Conservation (phyloP, 2,888 invertebrate genomes). For the Synanthedon andrenaeformis region DNA sequence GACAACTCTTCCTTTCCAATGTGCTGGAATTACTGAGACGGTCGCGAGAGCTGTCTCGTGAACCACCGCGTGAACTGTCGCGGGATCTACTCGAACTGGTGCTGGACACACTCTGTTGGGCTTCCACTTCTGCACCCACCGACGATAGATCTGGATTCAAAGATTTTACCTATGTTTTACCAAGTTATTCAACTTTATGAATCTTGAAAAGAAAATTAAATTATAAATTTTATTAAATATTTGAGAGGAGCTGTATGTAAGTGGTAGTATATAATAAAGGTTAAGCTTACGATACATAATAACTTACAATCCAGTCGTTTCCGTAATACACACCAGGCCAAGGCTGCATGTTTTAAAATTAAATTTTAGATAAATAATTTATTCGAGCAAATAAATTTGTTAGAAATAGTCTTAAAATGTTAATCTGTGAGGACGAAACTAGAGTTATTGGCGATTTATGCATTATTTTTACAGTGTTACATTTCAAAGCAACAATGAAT, state of each 20-base stretch:
- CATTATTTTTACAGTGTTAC: too few species aligned
- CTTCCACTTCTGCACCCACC: conserved; percentile 77
- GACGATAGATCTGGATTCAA: conserved; percentile 77
- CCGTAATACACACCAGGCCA: conserved; percentile 94
- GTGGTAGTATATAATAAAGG: too few species aligned
- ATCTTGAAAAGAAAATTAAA: conserved; percentile 4
- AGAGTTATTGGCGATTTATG: too few species aligned
- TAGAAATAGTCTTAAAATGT: too few species aligned
- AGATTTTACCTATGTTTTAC: background rate
- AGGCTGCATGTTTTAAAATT: conserved; percentile 72
- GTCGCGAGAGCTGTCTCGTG: conserved; percentile 60
- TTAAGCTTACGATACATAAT: background rate
- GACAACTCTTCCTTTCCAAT: conserved; percentile 48
- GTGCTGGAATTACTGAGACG: conserved; percentile 59
- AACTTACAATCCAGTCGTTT: conserved; percentile 92
- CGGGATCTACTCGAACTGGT: conserved; percentile 39
- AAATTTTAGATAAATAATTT: too few species aligned
- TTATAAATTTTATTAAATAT: too few species aligned
- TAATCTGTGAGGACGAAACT: too few species aligned
- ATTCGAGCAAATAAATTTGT: too few species aligned
- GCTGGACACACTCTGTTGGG: conserved; percentile 43
- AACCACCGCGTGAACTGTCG: conserved; percentile 59
- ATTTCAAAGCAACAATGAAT: too few species aligned
- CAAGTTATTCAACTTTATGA: background rate
- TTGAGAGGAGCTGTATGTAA: too few species aligned